A percentile compares a stretch with the other conserved stretches of the same genome.
These are phyloP conservation scores for Melanotaenia boesemani DNA, from an alignment of 2,797 vertebrate species.

Conservation along the genomic window DNA sequence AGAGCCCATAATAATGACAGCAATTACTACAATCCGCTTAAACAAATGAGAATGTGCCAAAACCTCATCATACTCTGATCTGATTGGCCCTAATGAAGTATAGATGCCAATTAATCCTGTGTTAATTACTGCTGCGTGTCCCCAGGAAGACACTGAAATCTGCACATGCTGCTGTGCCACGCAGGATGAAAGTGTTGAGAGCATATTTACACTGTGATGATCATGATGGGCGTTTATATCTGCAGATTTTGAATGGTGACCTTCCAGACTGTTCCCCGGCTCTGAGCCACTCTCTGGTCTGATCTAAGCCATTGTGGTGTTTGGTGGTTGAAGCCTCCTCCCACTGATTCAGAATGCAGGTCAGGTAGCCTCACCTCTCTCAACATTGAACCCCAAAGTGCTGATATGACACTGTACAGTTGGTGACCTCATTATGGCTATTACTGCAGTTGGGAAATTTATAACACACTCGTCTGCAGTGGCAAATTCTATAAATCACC, in stretches of 20 bases:
- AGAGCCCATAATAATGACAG: conserved; percentile 98
- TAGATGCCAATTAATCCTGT: conserved; percentile 99
- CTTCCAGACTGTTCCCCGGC: conserved; percentile 31
- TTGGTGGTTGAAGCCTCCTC: conserved; percentile 69
- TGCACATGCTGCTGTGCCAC: conserved; percentile 89
- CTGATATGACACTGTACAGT: conserved; percentile 80
- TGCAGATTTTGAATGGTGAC: conserved; percentile 59
- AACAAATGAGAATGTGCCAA: conserved; percentile 97
- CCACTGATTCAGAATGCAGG: conserved; percentile 65
- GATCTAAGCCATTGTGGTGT: conserved; percentile 58
- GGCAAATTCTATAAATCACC: conserved; percentile 79
- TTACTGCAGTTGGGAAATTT: conserved; percentile 72
- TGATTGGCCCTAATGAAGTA: conserved; percentile 99
- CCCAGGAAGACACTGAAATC: conserved; percentile 94
- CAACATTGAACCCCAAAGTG: conserved; percentile 72
- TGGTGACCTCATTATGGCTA: conserved; percentile 81
- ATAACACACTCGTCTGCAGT: conserved; percentile 68
- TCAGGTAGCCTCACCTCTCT: conserved; percentile 48
- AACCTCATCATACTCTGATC: conserved; percentile 99
- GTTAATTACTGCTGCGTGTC: conserved; percentile 97
- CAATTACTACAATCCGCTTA: conserved; percentile 99
- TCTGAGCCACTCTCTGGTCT: too few species aligned
- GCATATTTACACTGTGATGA: conserved; percentile 73
- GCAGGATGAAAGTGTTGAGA: conserved; percentile 61
- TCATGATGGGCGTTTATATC: conserved; percentile 59